Conservation (phyloP, 2,113 vertebrate genomes). For the Hemicordylus capensis region DNA sequence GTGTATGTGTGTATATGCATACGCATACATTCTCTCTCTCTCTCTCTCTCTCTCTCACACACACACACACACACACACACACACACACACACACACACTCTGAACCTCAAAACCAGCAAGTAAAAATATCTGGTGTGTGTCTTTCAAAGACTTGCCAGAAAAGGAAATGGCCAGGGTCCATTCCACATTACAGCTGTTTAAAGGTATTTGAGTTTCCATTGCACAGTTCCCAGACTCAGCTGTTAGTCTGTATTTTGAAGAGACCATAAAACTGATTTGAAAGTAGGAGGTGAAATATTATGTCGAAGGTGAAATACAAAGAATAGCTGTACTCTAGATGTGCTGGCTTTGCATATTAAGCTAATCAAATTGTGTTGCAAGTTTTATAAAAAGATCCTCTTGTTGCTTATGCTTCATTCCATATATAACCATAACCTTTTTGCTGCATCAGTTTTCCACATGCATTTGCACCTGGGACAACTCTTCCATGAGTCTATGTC, state of each 20-base stretch:
- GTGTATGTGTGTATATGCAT: no score
- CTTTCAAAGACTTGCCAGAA: slow-evolving; percentile 66
- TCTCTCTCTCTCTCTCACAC: no score
- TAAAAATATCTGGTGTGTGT: slow-evolving; percentile 36
- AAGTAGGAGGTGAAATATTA: not conserved
- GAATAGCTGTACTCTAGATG: not conserved
- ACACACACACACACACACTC: no score
- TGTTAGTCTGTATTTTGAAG: slow-evolving; percentile 37
- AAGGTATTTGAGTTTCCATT: slow-evolving; percentile 63
- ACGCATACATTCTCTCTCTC: no score
- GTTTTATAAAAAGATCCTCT: slow-evolving; percentile 5
- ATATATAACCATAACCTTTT: not conserved
- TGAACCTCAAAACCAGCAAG: slow-evolving; percentile 22
- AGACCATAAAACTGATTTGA: slow-evolving; percentile 7
- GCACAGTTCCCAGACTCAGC: slow-evolving; percentile 9
- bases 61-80: no score
- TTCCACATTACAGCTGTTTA: slow-evolving; percentile 51
- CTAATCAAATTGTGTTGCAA: not conserved
- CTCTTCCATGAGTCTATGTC: no score
- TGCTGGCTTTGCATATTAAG: not conserved
- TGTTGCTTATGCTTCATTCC: not conserved
- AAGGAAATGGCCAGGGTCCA: slow-evolving; percentile 59
- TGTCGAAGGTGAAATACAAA: not conserved
- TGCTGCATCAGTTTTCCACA: not conserved
- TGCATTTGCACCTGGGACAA: not conserved